These are phyloP conservation scores for Nowickia ferox DNA, from an alignment of 2,888 invertebrate species.

Conservation along the genomic window DNA sequence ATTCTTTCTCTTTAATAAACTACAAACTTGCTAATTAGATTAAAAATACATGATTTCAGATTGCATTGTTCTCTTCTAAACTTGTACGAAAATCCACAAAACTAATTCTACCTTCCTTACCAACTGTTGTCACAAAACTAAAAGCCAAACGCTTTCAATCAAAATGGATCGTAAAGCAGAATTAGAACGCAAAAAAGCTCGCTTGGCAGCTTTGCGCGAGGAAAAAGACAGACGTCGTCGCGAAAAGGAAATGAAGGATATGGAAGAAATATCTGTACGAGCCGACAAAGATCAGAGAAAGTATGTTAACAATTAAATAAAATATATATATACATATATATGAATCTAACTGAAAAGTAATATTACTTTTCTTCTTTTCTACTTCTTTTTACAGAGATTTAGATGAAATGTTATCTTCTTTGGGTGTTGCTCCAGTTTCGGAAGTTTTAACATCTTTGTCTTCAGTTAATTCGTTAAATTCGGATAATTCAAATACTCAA, in stretches of 20 bases:
- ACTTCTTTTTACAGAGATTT: conserved; percentile 85
- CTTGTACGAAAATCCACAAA: background rate
- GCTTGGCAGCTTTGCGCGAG: conserved; percentile 93
- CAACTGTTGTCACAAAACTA: conserved; percentile 71
- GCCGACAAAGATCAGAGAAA: conserved; percentile 83
- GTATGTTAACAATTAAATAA: conserved; percentile 73
- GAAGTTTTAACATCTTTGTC: conserved; percentile 93
- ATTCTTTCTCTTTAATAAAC: no score
- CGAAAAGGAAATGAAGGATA: conserved; percentile 95
- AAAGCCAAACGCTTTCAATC: conserved; percentile 44
- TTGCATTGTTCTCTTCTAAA: background rate
- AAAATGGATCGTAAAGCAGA: conserved; percentile 93
- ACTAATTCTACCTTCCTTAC: conserved; percentile 54
- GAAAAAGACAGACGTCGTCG: conserved; percentile 93
- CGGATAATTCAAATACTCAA: conserved; percentile 90
- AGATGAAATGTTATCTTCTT: conserved; percentile 93
- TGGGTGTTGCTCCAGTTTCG: conserved; percentile 94
- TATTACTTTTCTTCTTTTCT: no score
- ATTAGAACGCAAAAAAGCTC: conserved; percentile 95
- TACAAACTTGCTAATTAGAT: background rate
- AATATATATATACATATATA: background rate
- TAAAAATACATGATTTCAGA: conserved; percentile 12
- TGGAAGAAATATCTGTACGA: conserved; percentile 87
- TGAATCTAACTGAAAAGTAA: background rate
- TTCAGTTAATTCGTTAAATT: conserved; percentile 91